Conservation (phyloP, 2,113 vertebrate genomes). For the Edolisoma coerulescens region DNA sequence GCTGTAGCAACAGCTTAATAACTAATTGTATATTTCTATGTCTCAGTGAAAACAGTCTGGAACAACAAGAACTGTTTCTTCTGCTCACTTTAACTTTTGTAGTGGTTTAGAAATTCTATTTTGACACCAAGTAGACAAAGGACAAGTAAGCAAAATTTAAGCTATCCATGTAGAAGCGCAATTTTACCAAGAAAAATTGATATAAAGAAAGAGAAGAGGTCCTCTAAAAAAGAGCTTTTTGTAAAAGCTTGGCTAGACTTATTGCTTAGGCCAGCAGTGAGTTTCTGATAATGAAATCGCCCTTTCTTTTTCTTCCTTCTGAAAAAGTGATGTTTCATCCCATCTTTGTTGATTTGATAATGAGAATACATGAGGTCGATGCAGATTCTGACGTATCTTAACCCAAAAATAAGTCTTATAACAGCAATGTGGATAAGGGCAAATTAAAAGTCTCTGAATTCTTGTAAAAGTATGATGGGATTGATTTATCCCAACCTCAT, state of each 20-base stretch:
- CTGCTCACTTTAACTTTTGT: background rate
- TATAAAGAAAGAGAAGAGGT: background rate
- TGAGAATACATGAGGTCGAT: background rate
- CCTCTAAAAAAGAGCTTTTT: background rate
- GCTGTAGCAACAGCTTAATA: background rate
- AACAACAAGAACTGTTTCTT: background rate
- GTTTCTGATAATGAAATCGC: background rate
- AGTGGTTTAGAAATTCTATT: background rate
- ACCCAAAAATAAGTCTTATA: background rate
- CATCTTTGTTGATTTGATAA: background rate
- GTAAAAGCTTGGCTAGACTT: background rate
- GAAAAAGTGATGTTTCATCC: background rate
- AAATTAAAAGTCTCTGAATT: background rate
- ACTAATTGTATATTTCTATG: background rate
- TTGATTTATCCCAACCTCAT: background rate
- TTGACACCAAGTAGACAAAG: background rate
- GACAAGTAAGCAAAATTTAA: background rate
- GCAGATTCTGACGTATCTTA: background rate
- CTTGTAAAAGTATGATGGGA: background rate
- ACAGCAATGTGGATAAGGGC: background rate
- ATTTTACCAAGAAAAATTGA: background rate
- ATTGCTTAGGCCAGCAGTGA: background rate
- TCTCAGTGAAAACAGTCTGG: background rate
- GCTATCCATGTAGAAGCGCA: background rate
- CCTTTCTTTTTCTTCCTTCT: background rate